These are phyloP conservation scores for Passer montanus DNA, from an alignment of 2,113 vertebrate species.

Conservation along the genomic window DNA sequence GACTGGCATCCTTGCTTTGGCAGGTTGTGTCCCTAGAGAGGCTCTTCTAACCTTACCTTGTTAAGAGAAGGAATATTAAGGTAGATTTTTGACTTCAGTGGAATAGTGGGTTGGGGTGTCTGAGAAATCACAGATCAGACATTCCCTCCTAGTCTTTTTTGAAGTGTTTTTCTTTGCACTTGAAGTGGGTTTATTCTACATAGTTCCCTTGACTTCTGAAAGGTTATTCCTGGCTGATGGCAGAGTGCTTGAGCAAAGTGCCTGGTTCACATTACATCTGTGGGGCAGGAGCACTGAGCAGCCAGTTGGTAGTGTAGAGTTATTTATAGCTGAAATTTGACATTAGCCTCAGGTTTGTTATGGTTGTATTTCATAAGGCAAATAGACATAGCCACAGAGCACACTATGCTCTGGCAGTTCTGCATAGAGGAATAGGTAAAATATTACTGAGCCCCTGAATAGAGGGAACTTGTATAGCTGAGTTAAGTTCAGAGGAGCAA, in stretches of 20 bases:
- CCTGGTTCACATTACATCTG: neutral
- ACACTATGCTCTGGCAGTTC: neutral
- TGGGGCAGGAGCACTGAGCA: neutral
- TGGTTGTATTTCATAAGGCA: neutral
- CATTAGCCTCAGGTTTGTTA: neutral
- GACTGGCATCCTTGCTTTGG: neutral
- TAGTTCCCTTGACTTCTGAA: neutral
- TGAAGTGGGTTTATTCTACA: neutral
- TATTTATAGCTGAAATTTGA: neutral
- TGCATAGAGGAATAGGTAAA: neutral
- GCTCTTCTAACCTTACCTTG: neutral
- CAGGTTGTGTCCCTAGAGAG: neutral
- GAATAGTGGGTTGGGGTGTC: neutral
- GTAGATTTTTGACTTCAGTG: neutral
- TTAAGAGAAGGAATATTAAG: neutral
- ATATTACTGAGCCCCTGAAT: neutral
- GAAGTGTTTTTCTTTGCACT: neutral
- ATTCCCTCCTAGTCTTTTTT: neutral
- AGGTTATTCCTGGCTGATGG: neutral
- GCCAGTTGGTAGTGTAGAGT: neutral
- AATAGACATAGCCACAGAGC: neutral
- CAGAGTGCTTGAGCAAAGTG: neutral
- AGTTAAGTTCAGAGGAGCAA: conserved; percentile 39
- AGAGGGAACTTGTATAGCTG: neutral
- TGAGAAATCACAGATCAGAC: neutral